Base-by-base conservation (phyloP, 2,113 vertebrate species). In the Chaetodon auriga region DNA sequence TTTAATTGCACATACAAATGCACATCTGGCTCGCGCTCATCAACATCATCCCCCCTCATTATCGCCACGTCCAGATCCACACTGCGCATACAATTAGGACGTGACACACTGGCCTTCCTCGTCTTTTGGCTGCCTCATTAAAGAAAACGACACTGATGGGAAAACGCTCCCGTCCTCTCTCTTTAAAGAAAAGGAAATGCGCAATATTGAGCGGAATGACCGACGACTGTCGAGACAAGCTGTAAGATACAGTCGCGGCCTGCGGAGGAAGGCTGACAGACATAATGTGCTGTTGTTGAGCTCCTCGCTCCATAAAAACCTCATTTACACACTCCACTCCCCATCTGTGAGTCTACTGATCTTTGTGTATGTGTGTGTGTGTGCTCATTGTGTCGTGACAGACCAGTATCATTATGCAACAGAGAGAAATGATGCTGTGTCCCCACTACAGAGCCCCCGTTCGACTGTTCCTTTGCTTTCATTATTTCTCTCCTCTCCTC, bases 391-490 rank as follows among this genome's bases (percentile, higher is more conserved):
- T 82, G 90, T 87, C 79, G 80, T 88, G 85, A 90, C 89, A 72
- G 85, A 68, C 68, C 81, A 18, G 81, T 68, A 54, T 89, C 87
- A 84, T 93, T 94, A 91, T 79, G 86, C 90, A 93, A 93, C 89
- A 41, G 30, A 63, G 80, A 84, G 82, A 78, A 82, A 90, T 63
- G 70, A 75, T 1, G 21, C 83, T 21, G 70, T 79, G 78, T 83
- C 81, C 79, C 75, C 77, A 58, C 85, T 25, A 93, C 88, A 93
- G 87, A 89, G 85, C 63, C 78, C 85, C 85, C 72, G 80, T 92
- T 94, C 89, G 90, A 30, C 77, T 36, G 70, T 69, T 83, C 75
- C 64, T 78, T 68, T 68, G 69, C 90, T 68, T 76, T 77, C 82
- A 87, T 91, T 76, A 75, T 70, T 55, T 63, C 66, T 58, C 77